Evolutionary conservation across 2,888 invertebrate species (phyloP).

Genomic region (Eupithecia abbreviata): DNA sequence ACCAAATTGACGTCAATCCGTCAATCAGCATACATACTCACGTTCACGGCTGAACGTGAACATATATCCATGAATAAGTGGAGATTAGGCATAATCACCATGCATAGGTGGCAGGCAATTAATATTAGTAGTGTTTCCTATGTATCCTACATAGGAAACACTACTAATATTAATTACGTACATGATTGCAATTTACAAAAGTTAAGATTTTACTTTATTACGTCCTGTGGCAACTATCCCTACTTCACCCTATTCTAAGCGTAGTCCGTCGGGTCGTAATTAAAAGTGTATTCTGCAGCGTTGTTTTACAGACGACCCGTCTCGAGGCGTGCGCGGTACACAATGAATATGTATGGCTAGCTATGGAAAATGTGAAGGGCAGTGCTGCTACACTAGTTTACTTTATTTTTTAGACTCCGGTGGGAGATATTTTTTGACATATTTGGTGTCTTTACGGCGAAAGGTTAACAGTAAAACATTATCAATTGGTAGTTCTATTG

Average conservation of each 20-base stretch:
- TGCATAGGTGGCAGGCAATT: too few species aligned
- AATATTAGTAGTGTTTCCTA: too few species aligned
- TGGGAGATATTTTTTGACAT: background rate
- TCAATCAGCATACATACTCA: too few species aligned
- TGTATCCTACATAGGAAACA: too few species aligned
- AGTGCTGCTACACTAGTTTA: conserved; percentile 46
- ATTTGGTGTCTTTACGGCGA: background rate
- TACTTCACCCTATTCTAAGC: conserved; percentile 55
- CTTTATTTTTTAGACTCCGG: background rate
- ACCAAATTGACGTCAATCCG: background rate
- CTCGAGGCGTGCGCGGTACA: conserved; percentile 59
- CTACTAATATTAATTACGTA: too few species aligned
- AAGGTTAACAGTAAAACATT: background rate
- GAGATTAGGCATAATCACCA: background rate
- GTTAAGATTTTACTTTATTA: background rate
- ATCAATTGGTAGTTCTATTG: background rate
- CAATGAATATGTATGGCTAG: conserved; percentile 56
- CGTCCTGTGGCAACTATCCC: background rate
- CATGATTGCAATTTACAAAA: background rate
- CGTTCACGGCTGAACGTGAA: too few species aligned
- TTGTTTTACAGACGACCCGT: conserved; percentile 64
- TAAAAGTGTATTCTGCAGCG: conserved; percentile 68
- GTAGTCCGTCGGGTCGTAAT: conserved; percentile 64
- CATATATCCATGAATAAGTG: too few species aligned
- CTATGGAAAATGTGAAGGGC: conserved; percentile 55